Conservation (phyloP, 2,113 vertebrate species). For the Paramisgurnus dabryanus region DNA sequence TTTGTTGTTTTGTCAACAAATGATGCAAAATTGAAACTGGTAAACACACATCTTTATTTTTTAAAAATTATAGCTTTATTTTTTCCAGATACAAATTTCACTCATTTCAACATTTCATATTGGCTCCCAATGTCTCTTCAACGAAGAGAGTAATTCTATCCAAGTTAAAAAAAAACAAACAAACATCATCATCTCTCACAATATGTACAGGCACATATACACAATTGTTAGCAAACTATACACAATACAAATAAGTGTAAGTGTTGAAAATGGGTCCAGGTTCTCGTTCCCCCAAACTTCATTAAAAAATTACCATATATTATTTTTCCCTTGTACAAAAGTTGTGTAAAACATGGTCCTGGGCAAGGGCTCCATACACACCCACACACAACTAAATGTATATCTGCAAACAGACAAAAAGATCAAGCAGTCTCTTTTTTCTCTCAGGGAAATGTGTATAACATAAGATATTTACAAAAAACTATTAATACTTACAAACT, state of each 20-base stretch:
- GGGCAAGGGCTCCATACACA: conserved; percentile 31
- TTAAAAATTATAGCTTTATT: conserved; percentile 80
- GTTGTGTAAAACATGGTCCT: conserved; percentile 44
- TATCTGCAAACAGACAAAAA: conserved; percentile 31
- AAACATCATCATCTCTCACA: conserved; percentile 45
- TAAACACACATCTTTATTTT: conserved; percentile 20
- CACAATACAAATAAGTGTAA: conserved; percentile 65
- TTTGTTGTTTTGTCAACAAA: not conserved
- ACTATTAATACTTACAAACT: conserved; percentile 11
- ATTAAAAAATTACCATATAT: conserved; percentile 60
- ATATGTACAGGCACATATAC: conserved; percentile 78
- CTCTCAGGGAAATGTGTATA: conserved; percentile 29
- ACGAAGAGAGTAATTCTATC: conserved; percentile 55
- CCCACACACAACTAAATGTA: conserved; percentile 3
- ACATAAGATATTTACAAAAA: conserved; percentile 38
- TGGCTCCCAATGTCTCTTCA: conserved; percentile 52
- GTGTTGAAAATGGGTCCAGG: conserved; percentile 41
- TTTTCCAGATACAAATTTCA: conserved; percentile 71
- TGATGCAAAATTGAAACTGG: not conserved
- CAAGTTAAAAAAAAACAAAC: conserved; percentile 34
- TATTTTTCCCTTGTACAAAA: conserved; percentile 65
- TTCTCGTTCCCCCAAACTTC: conserved; percentile 40
- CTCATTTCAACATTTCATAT: conserved; percentile 50
- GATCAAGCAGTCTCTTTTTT: conserved; percentile 22
- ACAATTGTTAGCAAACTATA: conserved; percentile 74